phyloP scores from a whole-genome alignment of 2,888 invertebrate genomes.

The Aporophyla nigra region DNA sequence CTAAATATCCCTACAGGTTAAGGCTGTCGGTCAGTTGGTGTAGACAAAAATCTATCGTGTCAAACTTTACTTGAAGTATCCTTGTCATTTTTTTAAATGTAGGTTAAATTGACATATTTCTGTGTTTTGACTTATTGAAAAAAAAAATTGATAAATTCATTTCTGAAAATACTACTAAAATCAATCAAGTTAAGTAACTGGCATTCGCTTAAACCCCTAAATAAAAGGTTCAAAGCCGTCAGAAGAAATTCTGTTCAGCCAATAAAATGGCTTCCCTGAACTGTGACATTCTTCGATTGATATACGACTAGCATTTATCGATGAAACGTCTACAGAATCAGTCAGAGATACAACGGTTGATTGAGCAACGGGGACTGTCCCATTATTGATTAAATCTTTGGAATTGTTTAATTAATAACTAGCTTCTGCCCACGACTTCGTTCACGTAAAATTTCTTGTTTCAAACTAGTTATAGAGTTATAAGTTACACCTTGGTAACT shows the following conservation, averaged over 20 bases:
- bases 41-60: too few relatives aligned
- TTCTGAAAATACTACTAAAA: neutral
- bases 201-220: neutral
- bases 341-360: constrained; percentile 21
- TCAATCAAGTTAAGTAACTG: neutral
- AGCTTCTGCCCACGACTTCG: too few relatives aligned
- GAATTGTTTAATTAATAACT: constrained; percentile 8
- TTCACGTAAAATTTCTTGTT: too few relatives aligned
- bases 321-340: constrained; percentile 29
- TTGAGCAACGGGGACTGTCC: constrained; percentile 15
- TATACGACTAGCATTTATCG: constrained; percentile 42
- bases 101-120: neutral
- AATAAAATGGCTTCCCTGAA: constrained; percentile 39
- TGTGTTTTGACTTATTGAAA: neutral
- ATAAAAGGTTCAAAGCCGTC: neutral
- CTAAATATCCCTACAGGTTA: too few relatives aligned
- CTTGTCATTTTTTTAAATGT: too few relatives aligned
- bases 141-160: neutral
- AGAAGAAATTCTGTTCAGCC: constrained; percentile 5
- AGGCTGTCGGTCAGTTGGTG: too few relatives aligned
- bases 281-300: constrained; percentile 52
- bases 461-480: too few relatives aligned
- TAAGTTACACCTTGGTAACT: too few relatives aligned
- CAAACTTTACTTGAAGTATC: too few relatives aligned
- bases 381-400: neutral